A percentile compares a stretch with the other conserved stretches of the same genome.
Evolutionary conservation across 2,113 vertebrate species (phyloP).

Genomic region (Pycnonotus jocosus): DNA sequence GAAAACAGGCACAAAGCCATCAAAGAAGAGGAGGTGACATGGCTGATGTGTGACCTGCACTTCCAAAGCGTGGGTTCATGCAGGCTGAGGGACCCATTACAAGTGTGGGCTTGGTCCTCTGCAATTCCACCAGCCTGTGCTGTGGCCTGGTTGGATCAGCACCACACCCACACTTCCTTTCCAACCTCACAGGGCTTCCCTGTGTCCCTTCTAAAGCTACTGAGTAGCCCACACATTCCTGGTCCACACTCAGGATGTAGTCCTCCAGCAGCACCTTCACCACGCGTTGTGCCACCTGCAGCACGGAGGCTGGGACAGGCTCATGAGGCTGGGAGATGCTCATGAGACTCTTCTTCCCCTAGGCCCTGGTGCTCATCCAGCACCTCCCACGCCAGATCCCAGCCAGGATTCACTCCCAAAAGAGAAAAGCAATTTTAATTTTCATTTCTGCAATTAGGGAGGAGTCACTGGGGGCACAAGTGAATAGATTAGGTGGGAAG

Average conservation of each 20-base stretch:
- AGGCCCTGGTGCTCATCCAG: neutral
- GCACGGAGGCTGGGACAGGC: neutral
- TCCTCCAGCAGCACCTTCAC: neutral
- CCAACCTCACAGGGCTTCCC: neutral
- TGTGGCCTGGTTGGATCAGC: neutral
- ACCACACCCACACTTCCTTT: neutral
- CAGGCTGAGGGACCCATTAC: neutral
- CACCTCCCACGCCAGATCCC: fast-evolving
- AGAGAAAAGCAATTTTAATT: neutral
- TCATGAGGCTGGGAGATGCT: neutral
- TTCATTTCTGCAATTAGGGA: neutral
- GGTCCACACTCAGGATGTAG: fast-evolving
- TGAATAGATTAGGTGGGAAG: neutral
- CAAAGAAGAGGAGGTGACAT: neutral
- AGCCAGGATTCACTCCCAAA: neutral
- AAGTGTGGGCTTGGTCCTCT: neutral
- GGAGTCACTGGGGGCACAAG: neutral
- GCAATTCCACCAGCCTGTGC: neutral
- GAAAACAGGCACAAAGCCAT: neutral
- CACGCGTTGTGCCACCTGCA: neutral
- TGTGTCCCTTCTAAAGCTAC: neutral
- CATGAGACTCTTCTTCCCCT: fast-evolving
- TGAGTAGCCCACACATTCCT: neutral
- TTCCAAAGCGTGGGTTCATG: fast-evolving
- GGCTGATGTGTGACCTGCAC: neutral